These are phyloP conservation scores for Pollenia labialis DNA, from an alignment of 2,888 invertebrate genomes.

Conservation along the genomic window DNA sequence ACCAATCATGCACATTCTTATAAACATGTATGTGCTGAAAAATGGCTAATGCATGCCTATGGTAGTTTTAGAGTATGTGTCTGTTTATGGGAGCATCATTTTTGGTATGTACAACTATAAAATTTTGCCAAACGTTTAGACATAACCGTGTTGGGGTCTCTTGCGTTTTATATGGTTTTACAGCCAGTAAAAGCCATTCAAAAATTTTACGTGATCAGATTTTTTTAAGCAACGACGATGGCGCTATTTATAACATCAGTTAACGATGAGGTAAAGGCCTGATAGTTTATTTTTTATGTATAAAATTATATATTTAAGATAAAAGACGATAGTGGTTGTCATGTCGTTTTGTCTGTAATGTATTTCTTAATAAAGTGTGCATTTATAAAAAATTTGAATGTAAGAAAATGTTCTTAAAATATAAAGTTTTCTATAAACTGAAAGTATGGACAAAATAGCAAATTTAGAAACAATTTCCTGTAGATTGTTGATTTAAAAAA, in stretches of 20 bases:
- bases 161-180: constrained; percentile 60
- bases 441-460: no score
- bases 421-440: no score
- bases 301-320: background rate
- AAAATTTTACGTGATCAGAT: constrained; percentile 81
- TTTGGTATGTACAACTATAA: constrained; percentile 11
- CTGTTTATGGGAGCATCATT: background rate
- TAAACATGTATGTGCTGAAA: constrained; percentile 12
- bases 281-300: constrained; percentile 12
- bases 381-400: no score
- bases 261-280: constrained; percentile 54
- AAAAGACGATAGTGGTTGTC: background rate
- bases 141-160: constrained; percentile 42
- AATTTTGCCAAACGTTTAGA: constrained; percentile 49
- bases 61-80: background rate
- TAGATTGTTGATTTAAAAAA: no score
- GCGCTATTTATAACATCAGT: constrained; percentile 53
- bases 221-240: constrained; percentile 72
- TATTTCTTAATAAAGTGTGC: background rate
- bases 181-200: constrained; percentile 80
- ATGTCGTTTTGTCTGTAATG: background rate
- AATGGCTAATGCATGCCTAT: constrained; percentile 14
- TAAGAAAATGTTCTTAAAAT: no score
- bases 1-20: constrained; percentile 27
- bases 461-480: no score